These are phyloP conservation scores for Gallinago solitaria DNA, from an alignment of 2,797 vertebrate genomes.

Conservation along the genomic window DNA sequence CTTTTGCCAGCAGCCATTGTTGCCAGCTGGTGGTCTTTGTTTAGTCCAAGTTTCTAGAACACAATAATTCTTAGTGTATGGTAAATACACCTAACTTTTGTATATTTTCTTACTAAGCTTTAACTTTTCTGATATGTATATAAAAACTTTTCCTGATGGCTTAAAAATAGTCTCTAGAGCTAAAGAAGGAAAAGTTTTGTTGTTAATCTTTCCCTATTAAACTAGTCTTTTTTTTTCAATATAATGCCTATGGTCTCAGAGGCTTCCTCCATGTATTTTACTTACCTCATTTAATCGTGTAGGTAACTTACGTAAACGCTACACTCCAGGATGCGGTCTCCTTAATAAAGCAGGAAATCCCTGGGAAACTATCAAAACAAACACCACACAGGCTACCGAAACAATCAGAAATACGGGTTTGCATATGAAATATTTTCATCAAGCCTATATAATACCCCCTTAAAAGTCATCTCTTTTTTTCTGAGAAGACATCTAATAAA, in stretches of 20 bases:
- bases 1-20: not conserved
- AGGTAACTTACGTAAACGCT: not conserved
- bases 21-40: not conserved
- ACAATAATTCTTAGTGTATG: not conserved
- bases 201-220: not conserved
- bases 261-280: not conserved
- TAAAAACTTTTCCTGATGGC: not conserved
- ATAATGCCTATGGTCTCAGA: not conserved
- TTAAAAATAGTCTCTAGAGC: not conserved
- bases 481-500: not conserved
- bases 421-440: not conserved
- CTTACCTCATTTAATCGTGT: not conserved
- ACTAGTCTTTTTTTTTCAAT: not conserved
- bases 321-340: not conserved
- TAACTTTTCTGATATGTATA: not conserved
- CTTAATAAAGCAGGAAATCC: slow-evolving; percentile 51
- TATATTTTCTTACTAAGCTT: not conserved
- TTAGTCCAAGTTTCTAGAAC: not conserved
- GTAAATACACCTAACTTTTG: not conserved
- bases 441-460: not conserved
- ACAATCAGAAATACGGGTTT: not conserved
- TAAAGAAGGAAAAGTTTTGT: not conserved
- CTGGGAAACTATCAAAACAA: slow-evolving; percentile 36
- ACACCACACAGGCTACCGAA: not conserved
- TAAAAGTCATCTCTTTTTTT: not conserved